Evolutionary conservation across 2,888 invertebrate genomes (phyloP).

Genomic region (Amphimallon solstitiale): DNA sequence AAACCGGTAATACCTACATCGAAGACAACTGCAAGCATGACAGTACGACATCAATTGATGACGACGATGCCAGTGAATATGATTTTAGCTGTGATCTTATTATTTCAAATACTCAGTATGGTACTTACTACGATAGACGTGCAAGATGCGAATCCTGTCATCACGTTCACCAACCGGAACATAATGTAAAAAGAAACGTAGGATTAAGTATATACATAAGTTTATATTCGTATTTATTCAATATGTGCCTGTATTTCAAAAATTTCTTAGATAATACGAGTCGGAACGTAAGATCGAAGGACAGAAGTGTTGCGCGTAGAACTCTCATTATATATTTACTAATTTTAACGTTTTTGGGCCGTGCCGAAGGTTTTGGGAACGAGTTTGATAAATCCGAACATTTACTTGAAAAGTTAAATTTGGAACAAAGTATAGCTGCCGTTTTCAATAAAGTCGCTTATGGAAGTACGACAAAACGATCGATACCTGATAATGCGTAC

Average conservation of each 20-base stretch:
- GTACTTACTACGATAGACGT: conserved; percentile 17
- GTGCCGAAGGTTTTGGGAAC: conserved; percentile 52
- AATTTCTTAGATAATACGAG: conserved; percentile 9
- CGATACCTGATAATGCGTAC: conserved; percentile 73
- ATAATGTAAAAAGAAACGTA: conserved; percentile 5
- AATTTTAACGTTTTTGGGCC: background rate
- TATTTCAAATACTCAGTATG: conserved; percentile 28
- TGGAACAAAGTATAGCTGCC: conserved; percentile 74
- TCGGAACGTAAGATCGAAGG: conserved; percentile 17
- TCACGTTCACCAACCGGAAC: conserved; percentile 7
- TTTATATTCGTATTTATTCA: conserved; percentile 56
- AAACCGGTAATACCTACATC: background rate
- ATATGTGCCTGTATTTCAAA: conserved; percentile 58
- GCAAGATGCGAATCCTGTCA: background rate
- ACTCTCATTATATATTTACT: conserved; percentile 17
- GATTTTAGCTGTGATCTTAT: conserved; percentile 37
- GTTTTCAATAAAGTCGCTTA: conserved; percentile 77
- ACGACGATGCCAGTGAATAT: conserved; percentile 31
- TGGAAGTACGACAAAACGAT: conserved; percentile 75
- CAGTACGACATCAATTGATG: background rate
- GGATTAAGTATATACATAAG: conserved; percentile 53
- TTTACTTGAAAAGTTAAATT: conserved; percentile 69
- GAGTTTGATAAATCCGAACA: conserved; percentile 61
- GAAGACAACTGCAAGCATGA: background rate
- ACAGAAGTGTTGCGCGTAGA: conserved; percentile 13